Conservation (phyloP, 2,797 vertebrate species). For the Heterohyrax brucei region DNA sequence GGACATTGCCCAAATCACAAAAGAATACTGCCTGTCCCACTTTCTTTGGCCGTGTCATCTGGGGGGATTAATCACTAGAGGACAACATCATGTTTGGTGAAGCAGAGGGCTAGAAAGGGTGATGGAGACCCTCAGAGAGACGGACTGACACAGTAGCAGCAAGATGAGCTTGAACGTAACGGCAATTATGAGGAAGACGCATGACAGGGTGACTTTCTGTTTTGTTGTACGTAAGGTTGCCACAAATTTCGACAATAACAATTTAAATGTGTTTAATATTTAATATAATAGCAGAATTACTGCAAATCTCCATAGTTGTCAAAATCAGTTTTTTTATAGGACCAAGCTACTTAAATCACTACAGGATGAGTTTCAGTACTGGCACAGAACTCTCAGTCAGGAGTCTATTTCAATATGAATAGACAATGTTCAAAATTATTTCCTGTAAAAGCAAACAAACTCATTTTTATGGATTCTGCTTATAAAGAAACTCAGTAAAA, state of each 20-base stretch:
- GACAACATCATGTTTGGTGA: background rate
- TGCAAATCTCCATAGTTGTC: background rate
- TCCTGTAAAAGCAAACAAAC: conserved; percentile 76
- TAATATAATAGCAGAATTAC: conserved; percentile 70
- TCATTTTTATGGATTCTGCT: conserved; percentile 76
- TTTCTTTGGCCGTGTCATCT: background rate
- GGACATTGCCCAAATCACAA: too few species aligned
- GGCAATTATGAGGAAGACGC: background rate
- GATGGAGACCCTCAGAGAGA: background rate
- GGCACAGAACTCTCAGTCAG: conserved; percentile 52
- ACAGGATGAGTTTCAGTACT: conserved; percentile 37
- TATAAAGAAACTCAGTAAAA: conserved; percentile 70
- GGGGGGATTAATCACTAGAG: background rate
- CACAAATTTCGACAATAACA: background rate
- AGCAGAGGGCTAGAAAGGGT: background rate
- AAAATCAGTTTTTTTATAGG: conserved; percentile 76
- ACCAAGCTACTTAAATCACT: conserved; percentile 60
- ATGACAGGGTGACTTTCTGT: background rate
- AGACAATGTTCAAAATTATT: conserved; percentile 79
- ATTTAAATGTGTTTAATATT: conserved; percentile 69
- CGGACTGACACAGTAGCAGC: background rate
- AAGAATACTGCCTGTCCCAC: too few species aligned
- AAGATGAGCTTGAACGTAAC: background rate
- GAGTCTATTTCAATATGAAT: conserved; percentile 82
- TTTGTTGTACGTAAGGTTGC: background rate